These are phyloP conservation scores for Eudorcas thomsonii DNA, from an alignment of 2,113 vertebrate genomes.

Conservation along the genomic window DNA sequence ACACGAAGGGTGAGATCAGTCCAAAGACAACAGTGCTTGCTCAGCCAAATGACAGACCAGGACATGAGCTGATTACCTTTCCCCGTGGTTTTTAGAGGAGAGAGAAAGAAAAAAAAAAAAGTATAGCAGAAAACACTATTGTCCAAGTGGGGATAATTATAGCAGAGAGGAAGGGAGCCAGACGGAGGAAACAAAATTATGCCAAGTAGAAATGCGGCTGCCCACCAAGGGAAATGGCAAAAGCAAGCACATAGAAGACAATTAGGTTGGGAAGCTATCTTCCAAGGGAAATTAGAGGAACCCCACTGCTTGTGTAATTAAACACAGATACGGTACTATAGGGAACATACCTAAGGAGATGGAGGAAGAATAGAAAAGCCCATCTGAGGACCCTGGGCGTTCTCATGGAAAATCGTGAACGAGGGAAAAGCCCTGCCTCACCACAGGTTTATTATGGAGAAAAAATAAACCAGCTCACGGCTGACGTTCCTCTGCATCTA, in stretches of 20 bases:
- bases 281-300: constrained; percentile 46
- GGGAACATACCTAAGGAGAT: neutral
- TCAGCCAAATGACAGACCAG: neutral
- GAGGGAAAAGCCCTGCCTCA: neutral
- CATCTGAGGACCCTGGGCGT: neutral
- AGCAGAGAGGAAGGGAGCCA: neutral
- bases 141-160: neutral
- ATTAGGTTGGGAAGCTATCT: constrained; percentile 18
- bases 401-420: neutral
- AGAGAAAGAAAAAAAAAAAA: neutral
- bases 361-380: neutral
- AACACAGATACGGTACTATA: neutral
- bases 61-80: neutral
- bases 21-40: neutral
- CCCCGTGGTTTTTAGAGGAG: neutral
- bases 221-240: neutral
- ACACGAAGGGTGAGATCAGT: neutral
- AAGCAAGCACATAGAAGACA: neutral
- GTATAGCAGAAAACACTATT: neutral
- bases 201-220: neutral
- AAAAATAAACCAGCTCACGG: neutral
- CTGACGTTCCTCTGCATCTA: neutral
- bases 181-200: constrained; percentile 13
- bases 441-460: neutral
- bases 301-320: constrained; percentile 24